phyloP scores from a whole-genome alignment of 2,113 vertebrate genomes.

The Dipodomys merriami region DNA sequence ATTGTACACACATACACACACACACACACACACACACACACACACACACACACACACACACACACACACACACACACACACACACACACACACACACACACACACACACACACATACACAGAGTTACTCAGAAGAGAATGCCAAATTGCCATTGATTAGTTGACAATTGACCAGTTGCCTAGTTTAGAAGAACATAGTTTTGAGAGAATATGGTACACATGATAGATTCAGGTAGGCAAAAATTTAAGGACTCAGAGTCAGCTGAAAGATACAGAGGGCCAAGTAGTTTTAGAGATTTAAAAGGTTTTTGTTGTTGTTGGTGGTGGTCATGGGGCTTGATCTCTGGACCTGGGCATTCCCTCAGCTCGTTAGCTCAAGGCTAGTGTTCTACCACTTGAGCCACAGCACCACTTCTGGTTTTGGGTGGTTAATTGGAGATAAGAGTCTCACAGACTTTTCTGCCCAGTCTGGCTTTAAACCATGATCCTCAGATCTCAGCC shows the following conservation, averaged over 20 bases:
- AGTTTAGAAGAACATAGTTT: background rate
- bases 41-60: background rate
- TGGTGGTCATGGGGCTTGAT: no score
- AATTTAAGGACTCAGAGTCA: background rate
- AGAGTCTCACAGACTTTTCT: no score
- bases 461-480: no score
- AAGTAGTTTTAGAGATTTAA: background rate
- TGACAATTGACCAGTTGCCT: background rate
- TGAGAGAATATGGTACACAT: background rate
- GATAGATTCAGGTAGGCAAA: background rate
- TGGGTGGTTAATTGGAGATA: no score
- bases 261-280: background rate
- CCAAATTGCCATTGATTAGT: background rate
- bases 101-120: background rate
- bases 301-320: background rate
- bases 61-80: background rate
- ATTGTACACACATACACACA: background rate
- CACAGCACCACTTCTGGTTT: no score
- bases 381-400: no score
- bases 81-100: background rate
- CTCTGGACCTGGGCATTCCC: no score
- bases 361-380: no score
- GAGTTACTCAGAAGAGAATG: background rate
- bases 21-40: background rate
- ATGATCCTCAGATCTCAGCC: no score